These are phyloP conservation scores for Tetragonisca angustula DNA, from an alignment of 2,888 invertebrate species.

Conservation along the genomic window DNA sequence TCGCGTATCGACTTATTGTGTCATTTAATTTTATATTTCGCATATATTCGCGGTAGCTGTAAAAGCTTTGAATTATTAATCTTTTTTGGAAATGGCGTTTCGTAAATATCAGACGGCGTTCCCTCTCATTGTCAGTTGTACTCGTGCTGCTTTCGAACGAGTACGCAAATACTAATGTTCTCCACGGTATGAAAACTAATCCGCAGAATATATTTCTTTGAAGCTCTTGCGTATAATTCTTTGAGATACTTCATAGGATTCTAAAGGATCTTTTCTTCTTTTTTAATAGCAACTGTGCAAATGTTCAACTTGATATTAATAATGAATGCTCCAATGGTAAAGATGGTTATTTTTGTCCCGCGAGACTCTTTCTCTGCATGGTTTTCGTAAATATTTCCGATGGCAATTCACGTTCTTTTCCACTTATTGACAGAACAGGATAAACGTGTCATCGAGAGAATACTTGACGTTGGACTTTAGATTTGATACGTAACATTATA, in stretches of 20 bases:
- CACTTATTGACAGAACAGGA: too few relatives aligned
- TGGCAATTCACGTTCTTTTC: not conserved
- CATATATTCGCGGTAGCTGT: not conserved
- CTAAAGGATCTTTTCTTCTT: too few relatives aligned
- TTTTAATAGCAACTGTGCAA: too few relatives aligned
- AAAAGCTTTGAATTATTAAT: slow-evolving; percentile 26
- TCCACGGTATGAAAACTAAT: not conserved
- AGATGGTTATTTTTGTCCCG: not conserved
- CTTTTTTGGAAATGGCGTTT: slow-evolving; percentile 18
- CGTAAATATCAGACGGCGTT: not conserved
- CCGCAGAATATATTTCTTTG: not conserved
- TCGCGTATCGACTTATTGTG: slow-evolving; percentile 25
- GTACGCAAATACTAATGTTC: slow-evolving; percentile 14
- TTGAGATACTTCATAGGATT: too few relatives aligned
- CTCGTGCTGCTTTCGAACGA: slow-evolving; percentile 8
- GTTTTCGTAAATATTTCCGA: not conserved
- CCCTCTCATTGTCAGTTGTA: not conserved
- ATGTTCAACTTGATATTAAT: too few relatives aligned
- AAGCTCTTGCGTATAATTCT: not conserved
- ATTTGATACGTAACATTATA: not conserved
- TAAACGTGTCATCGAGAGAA: not conserved
- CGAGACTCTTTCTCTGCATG: not conserved
- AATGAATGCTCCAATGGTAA: not conserved
- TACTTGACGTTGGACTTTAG: not conserved
- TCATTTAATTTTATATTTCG: slow-evolving; percentile 21